These are phyloP conservation scores for Acipenser ruthenus DNA, from an alignment of 2,797 vertebrate genomes.

Conservation along the genomic window DNA sequence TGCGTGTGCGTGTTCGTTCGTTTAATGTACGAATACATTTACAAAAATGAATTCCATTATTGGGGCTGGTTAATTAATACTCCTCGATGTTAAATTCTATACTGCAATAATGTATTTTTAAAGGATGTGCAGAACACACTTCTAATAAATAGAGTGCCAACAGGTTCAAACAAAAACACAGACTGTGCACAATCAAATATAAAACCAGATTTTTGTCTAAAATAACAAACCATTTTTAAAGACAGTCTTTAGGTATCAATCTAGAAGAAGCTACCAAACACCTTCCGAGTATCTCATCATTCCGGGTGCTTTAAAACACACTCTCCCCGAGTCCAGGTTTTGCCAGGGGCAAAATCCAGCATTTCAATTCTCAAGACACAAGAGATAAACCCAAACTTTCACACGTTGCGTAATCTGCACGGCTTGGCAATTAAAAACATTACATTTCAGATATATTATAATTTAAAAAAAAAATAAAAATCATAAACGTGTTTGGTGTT, in stretches of 20 bases:
- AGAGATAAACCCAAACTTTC: conserved; percentile 57
- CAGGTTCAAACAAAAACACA: not conserved
- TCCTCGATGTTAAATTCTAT: too few relatives aligned
- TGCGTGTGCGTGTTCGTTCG: too few relatives aligned
- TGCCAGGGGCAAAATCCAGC: conserved; percentile 60
- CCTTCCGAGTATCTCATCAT: conserved; percentile 6
- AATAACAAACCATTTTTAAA: not conserved
- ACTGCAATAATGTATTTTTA: too few relatives aligned
- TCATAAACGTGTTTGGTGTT: not conserved
- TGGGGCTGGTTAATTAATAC: too few relatives aligned
- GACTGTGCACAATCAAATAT: not conserved
- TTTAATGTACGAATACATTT: too few relatives aligned
- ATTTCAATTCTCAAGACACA: conserved; percentile 53
- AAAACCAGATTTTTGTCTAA: not conserved
- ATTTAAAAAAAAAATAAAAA: not conserved
- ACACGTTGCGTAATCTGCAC: conserved; percentile 53
- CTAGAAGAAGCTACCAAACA: not conserved
- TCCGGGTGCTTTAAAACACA: conserved; percentile 4
- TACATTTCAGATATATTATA: not conserved
- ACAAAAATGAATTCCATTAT: too few relatives aligned
- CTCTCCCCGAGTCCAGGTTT: conserved; percentile 52
- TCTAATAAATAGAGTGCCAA: too few relatives aligned
- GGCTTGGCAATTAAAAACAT: conserved; percentile 38
- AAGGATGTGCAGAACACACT: too few relatives aligned
- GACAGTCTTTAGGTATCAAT: not conserved